These are phyloP conservation scores for Malurus splendens DNA, from an alignment of 2,797 vertebrate species.

Conservation along the genomic window DNA sequence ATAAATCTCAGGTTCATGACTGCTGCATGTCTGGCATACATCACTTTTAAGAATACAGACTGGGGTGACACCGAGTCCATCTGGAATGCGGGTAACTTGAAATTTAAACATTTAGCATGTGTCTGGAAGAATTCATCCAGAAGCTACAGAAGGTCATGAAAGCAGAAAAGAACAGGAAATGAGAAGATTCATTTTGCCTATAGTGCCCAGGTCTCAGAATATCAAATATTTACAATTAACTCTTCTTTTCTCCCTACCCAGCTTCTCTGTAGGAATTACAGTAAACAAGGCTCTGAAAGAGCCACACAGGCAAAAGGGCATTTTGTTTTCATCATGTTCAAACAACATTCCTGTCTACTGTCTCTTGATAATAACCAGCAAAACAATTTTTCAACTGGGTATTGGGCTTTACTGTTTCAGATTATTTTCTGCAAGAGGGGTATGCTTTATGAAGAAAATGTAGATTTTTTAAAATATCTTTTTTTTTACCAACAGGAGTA, in stretches of 20 bases:
- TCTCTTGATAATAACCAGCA: not conserved
- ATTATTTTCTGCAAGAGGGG: not conserved
- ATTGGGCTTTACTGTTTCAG: not conserved
- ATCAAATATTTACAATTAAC: not conserved
- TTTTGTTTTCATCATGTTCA: not conserved
- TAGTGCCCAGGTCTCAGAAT: not conserved
- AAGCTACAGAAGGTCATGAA: not conserved
- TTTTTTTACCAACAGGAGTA: not conserved
- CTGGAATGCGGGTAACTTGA: not conserved
- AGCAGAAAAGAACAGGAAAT: not conserved
- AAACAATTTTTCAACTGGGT: not conserved
- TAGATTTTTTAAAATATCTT: no score
- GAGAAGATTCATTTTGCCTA: not conserved
- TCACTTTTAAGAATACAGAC: not conserved
- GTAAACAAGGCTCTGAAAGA: not conserved
- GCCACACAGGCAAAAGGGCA: not conserved
- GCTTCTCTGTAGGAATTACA: not conserved
- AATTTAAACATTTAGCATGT: not conserved
- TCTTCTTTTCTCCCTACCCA: not conserved
- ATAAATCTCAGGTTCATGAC: not conserved
- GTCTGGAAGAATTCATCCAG: not conserved
- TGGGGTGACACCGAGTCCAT: not conserved
- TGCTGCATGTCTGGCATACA: not conserved
- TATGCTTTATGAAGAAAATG: not conserved
- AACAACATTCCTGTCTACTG: not conserved